A percentile compares a stretch with the other conserved stretches of the same genome.
Evolutionary conservation across 2,888 invertebrate genomes (phyloP).

Genomic region (Hoplodrina ambigua): DNA sequence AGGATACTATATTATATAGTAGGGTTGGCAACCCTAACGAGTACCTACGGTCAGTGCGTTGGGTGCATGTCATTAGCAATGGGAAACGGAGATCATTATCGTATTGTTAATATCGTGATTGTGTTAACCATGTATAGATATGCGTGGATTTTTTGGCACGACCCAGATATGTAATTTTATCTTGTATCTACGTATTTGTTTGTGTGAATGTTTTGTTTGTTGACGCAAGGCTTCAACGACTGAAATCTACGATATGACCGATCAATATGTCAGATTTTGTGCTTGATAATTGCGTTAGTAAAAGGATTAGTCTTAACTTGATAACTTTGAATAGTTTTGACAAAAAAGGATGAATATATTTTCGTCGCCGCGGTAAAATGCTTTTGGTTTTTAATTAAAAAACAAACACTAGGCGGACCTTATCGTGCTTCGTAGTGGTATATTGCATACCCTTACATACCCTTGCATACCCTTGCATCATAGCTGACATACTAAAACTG

Average conservation of each 20-base stretch:
- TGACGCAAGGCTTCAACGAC: not conserved
- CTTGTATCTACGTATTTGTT: not conserved
- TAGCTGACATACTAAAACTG: not conserved
- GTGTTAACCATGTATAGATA: not conserved
- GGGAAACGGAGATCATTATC: conserved; percentile 29
- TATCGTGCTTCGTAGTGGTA: no score
- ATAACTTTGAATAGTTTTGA: no score
- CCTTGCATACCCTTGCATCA: no score
- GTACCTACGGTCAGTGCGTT: not conserved
- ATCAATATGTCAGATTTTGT: not conserved
- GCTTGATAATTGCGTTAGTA: not conserved
- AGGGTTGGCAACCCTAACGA: no score
- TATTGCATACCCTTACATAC: no score
- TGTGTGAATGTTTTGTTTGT: not conserved
- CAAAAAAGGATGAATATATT: no score
- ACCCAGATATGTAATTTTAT: not conserved
- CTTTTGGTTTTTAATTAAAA: no score
- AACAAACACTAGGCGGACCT: no score
- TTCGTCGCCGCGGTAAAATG: no score
- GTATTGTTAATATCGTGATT: conserved; percentile 4
- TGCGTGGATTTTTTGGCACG: conserved; percentile 1
- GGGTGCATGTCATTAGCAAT: conserved; percentile 46
- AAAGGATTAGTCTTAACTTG: not conserved
- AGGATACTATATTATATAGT: no score
- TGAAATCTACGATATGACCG: not conserved